A percentile compares a stretch with the other conserved stretches of the same genome.
These are phyloP conservation scores for Kuschelorhynchus macadamiae DNA, from an alignment of 2,888 invertebrate genomes.

Conservation along the genomic window DNA sequence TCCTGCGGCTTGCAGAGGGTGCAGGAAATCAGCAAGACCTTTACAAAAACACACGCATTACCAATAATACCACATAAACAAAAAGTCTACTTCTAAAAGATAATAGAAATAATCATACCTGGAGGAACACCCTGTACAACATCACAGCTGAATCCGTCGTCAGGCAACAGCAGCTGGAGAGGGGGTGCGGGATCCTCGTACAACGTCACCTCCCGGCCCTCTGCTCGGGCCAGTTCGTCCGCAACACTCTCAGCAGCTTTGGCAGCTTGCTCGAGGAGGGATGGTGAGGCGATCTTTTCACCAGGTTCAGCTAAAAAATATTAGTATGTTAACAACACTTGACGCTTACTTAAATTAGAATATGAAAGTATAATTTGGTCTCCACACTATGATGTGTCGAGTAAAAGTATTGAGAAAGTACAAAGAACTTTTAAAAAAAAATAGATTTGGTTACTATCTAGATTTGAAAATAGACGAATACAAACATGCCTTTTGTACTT, in stretches of 20 bases:
- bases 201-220: slow-evolving; percentile 88
- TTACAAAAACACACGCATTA: not conserved
- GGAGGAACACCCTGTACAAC: slow-evolving; percentile 92
- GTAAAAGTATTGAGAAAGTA: no score
- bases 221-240: slow-evolving; percentile 91
- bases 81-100: not conserved
- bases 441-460: no score
- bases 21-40: slow-evolving; percentile 86
- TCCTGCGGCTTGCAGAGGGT: slow-evolving; percentile 86
- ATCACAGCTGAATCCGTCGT: slow-evolving; percentile 97
- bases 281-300: slow-evolving; percentile 71
- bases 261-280: slow-evolving; percentile 79
- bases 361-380: no score
- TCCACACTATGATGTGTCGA: no score
- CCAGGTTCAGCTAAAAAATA: slow-evolving; percentile 67
- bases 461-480: no score
- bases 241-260: slow-evolving; percentile 90
- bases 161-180: slow-evolving; percentile 90
- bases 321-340: no score
- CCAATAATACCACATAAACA: no score
- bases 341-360: no score
- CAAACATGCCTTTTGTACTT: no score
- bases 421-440: no score
- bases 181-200: slow-evolving; percentile 94
- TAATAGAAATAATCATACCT: slow-evolving; percentile 63